Evolutionary conservation across 2,113 vertebrate species (phyloP).

Genomic region (Ophiodon elongatus): DNA sequence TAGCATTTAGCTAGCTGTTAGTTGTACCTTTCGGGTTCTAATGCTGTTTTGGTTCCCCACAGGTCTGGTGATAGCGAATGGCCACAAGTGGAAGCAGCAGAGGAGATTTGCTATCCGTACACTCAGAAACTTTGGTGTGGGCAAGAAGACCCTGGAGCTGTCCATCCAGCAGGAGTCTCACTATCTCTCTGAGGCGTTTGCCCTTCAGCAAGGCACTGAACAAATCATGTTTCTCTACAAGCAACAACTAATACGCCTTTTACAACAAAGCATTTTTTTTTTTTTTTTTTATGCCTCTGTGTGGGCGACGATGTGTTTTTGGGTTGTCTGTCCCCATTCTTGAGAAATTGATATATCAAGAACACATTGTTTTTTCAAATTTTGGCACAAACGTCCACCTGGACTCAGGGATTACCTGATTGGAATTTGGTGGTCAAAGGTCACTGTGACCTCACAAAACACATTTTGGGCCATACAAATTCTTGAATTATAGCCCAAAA

Average conservation of each 20-base stretch:
- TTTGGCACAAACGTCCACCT: no score
- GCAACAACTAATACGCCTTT: background rate
- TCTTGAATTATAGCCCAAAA: no score
- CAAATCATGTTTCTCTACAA: background rate
- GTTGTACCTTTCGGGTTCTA: background rate
- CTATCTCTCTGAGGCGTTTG: conserved; percentile 73
- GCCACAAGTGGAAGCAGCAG: conserved; percentile 83
- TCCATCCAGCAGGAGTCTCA: conserved; percentile 85
- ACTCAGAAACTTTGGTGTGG: conserved; percentile 87
- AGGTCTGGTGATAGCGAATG: conserved; percentile 78
- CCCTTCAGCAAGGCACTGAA: conserved; percentile 80
- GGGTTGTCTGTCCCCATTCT: no score
- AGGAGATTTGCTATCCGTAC: conserved; percentile 85
- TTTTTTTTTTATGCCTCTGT: background rate
- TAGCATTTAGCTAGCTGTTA: background rate
- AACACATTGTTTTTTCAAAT: no score
- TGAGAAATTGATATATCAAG: no score
- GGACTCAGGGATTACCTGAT: background rate
- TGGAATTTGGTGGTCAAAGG: no score
- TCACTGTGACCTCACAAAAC: no score
- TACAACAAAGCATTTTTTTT: background rate
- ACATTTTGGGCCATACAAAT: no score
- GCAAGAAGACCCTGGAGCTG: conserved; percentile 83
- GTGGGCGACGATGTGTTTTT: background rate
- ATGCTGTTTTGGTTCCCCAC: background rate